phyloP scores from a whole-genome alignment of 2,888 invertebrate species.

The Hymenopus coronatus region DNA sequence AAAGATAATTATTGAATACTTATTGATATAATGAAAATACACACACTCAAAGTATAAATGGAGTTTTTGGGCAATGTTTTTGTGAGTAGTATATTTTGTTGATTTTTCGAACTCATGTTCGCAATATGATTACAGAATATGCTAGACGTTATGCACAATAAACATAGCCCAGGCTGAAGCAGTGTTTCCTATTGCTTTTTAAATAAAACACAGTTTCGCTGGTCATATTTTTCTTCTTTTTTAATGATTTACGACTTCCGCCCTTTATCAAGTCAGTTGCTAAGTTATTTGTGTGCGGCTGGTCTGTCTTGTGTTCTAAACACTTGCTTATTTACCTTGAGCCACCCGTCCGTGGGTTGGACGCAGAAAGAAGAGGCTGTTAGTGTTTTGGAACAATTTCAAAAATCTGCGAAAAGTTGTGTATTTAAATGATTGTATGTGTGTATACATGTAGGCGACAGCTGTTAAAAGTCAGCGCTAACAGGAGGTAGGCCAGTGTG shows the following conservation, averaged over 20 bases:
- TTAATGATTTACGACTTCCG: neutral
- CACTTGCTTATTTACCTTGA: neutral
- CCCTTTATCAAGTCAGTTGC: neutral
- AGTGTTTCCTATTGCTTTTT: neutral
- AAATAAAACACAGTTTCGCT: neutral
- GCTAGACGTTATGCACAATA: neutral
- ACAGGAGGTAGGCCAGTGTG: neutral
- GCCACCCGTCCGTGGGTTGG: neutral
- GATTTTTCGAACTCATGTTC: too few relatives aligned
- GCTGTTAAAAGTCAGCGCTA: neutral
- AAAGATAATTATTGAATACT: too few relatives aligned
- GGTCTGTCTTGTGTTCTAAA: neutral
- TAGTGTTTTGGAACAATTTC: conserved; percentile 24
- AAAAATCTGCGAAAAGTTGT: conserved; percentile 22
- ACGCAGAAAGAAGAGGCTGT: neutral
- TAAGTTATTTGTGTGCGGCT: neutral
- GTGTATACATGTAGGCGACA: neutral
- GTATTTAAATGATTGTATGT: conserved; percentile 26
- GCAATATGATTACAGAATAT: neutral
- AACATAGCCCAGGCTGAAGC: neutral
- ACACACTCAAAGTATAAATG: too few relatives aligned
- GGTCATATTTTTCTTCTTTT: neutral
- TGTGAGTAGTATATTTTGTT: too few relatives aligned
- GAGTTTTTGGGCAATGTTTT: too few relatives aligned
- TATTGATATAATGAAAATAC: too few relatives aligned